Percentiles rank a stretch among this genome's conserved stretches.
Conservation (phyloP, 2,888 invertebrate species). For the Autographa gamma region DNA sequence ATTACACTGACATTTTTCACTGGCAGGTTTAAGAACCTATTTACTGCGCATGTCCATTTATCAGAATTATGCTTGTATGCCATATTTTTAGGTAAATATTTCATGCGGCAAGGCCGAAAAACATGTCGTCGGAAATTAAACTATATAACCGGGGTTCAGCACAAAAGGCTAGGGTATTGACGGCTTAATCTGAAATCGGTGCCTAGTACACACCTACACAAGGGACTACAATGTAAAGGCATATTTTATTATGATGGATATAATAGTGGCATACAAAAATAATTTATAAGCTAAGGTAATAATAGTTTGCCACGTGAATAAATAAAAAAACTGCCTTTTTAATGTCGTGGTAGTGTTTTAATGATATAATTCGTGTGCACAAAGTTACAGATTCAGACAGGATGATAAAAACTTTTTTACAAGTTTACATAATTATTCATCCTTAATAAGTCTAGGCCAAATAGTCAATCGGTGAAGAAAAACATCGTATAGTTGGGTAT, state of each 20-base stretch:
- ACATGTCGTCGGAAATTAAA: slow-evolving; percentile 25
- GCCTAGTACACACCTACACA: background rate
- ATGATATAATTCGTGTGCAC: too few relatives aligned
- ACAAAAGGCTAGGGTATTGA: background rate
- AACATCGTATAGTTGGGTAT: too few relatives aligned
- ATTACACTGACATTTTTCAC: slow-evolving; percentile 39
- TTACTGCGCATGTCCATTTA: slow-evolving; percentile 30
- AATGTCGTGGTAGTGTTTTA: too few relatives aligned
- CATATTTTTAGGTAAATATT: slow-evolving; percentile 33
- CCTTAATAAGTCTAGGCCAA: too few relatives aligned
- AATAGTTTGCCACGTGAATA: background rate
- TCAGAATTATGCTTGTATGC: slow-evolving; percentile 24
- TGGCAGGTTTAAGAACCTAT: slow-evolving; percentile 27
- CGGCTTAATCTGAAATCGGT: background rate
- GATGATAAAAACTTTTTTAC: too few relatives aligned
- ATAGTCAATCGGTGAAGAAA: too few relatives aligned
- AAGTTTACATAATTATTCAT: too few relatives aligned
- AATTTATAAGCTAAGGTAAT: background rate
- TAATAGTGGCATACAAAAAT: background rate
- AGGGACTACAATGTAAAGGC: background rate
- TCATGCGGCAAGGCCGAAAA: slow-evolving; percentile 10
- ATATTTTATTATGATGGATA: background rate
- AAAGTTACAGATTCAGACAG: too few relatives aligned
- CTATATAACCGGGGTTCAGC: slow-evolving; percentile 12
- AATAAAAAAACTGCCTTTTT: too few relatives aligned